Base-by-base conservation (phyloP, 1,140 invertebrate species). In the Drosophila navojoa region DNA sequence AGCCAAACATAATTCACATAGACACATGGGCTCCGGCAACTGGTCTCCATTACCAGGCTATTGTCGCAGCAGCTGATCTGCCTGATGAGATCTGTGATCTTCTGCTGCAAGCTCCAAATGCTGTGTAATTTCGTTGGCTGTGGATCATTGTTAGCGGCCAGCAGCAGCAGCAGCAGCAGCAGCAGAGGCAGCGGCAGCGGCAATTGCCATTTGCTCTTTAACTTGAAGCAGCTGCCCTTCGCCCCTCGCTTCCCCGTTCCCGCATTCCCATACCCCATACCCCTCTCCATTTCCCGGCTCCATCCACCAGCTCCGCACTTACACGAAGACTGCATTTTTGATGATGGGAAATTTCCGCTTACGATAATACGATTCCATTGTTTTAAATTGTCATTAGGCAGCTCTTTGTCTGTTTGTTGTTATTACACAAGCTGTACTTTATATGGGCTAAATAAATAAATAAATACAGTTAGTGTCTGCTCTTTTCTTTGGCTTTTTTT, bases 311-410 rank as follows among this genome's bases (percentile, higher is more conserved):
- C 27, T 29, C 4, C 35, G 11, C 35, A 38, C 35, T 38, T 38
- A 38, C 35, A 38, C 54, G 47, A 57, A 62, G 63, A 73, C 76
- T 87, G 86, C 66, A 89, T 67, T 72, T 89, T 66, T 69, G 69
- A 70, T 71, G 54, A 81, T 87, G 82, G 66, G 82, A 87, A 87
- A 87, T 82, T 89, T 87, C 79, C 79, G 81, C 61, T 85, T 78
- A 69, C 67, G 80, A 79, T 82, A 70, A 79, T 84, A 44, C 55
- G 42, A 64, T 54, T 68, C 76, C 54, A 89, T 87, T 89, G 79
- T 89, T 77, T 77, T 49, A 54, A 70, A 66, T 77, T 82, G 82
- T 87, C 82, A 87, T 85, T 82, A 55, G 64, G 54, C 35, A 45
- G 69, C 60, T 76, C 42, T 71, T 81, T 81, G 79, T 66, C 68